Base-by-base conservation (phyloP, 1,140 invertebrate genomes). In the Pantala flavescens region DNA sequence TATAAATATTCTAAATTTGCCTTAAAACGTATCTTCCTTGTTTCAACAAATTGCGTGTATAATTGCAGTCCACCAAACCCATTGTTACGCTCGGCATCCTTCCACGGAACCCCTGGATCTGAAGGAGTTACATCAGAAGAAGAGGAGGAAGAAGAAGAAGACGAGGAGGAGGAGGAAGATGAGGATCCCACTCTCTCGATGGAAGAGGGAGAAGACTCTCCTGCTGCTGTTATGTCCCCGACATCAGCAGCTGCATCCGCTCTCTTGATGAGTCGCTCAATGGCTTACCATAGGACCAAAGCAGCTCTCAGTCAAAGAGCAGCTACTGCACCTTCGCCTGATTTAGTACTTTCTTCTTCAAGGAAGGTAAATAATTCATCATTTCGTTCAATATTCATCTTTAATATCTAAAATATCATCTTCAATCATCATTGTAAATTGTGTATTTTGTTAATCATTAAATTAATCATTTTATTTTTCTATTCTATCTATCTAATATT, bases 81-180 rank as follows among this genome's bases (percentile, higher is more conserved):
- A 7, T 82, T 86, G 9, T 77, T 86, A 23, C 79, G 86, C 24
- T 86, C 85, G 10, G 86, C 85, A 19, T 86, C 85, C 73, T 87
- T 86, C 78, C 85, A 86, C 76, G 85, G 85, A 43, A 85, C 85
- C 23, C 49, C 49, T 19, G 49, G 49, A 3, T 63, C 49, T 21
- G 49, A 63, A 21, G 80, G 79, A 82, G 79, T 74, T 77, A 79
- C 74, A 79, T 79, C 78, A 63, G 78, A 80, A 73, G 79, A 79
- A 70, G 76, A 75, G 36, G 78, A 78, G 36, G 77, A 80, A 5
- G 77, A 80, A 72, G 79, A 80, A 19, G 76, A 74, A 16, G 78
- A 78, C 73, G 81, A 81, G 74, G 73, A 63, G 49, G 49, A 63
- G 49, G 49, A 63, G 49, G 49, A 63, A 12, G 49, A 63, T 63